A percentile compares a stretch with the other conserved stretches of the same genome.
Evolutionary conservation across 2,888 invertebrate species (phyloP).

Genomic region (Agrochola lychnidis): DNA sequence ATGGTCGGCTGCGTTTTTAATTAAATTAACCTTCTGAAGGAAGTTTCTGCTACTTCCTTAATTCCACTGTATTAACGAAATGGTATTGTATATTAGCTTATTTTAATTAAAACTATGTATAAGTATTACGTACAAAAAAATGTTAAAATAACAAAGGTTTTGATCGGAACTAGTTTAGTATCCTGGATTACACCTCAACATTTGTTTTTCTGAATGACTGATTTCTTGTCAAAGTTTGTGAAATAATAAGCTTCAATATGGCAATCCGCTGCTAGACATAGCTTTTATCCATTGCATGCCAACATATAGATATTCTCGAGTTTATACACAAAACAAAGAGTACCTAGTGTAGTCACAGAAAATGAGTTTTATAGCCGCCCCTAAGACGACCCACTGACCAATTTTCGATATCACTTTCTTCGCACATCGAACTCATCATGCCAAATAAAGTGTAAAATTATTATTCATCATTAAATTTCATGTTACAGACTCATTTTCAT

Average conservation of each 20-base stretch:
- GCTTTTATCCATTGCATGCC: too few relatives aligned
- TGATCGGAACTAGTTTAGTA: too few relatives aligned
- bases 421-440: slow-evolving; percentile 29
- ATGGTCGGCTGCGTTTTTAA: slow-evolving; percentile 49
- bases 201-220: too few relatives aligned
- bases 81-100: neutral
- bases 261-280: too few relatives aligned
- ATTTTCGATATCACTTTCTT: neutral
- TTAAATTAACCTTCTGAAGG: slow-evolving; percentile 49
- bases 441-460: slow-evolving; percentile 60
- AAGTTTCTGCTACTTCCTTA: slow-evolving; percentile 45
- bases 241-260: too few relatives aligned
- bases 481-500: slow-evolving; percentile 74
- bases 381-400: too few relatives aligned
- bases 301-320: too few relatives aligned
- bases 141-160: too few relatives aligned
- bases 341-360: neutral
- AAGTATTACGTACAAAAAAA: too few relatives aligned
- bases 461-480: slow-evolving; percentile 65
- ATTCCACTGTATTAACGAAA: slow-evolving; percentile 28
- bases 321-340: too few relatives aligned
- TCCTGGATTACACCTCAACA: too few relatives aligned
- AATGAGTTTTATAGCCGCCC: neutral
- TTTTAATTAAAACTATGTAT: slow-evolving; percentile 18
- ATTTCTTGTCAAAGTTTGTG: too few relatives aligned